Percentiles rank a stretch among this genome's conserved stretches.
These are phyloP conservation scores for Orchesella flavescens DNA, from an alignment of 2,888 invertebrate genomes.

Conservation along the genomic window DNA sequence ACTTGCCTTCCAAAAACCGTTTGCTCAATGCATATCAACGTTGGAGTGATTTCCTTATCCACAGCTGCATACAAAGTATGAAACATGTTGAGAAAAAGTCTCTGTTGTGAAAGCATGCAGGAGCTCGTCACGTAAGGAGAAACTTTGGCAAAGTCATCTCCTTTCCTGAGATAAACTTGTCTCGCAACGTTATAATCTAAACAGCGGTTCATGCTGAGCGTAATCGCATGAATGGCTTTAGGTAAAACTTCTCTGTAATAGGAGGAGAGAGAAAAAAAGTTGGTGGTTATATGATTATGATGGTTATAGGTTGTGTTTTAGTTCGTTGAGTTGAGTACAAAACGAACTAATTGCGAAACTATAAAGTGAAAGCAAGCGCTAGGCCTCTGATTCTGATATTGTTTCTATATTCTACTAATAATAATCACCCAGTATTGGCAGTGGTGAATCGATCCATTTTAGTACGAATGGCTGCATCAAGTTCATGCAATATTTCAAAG, in stretches of 20 bases:
- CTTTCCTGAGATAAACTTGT: slow-evolving; percentile 47
- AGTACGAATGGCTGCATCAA: slow-evolving; percentile 81
- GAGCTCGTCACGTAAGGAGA: slow-evolving; percentile 62
- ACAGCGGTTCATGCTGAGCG: slow-evolving; percentile 74
- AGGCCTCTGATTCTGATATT: background rate
- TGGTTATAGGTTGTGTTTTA: background rate
- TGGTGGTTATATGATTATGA: background rate
- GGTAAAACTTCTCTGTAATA: slow-evolving; percentile 79
- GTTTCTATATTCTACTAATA: background rate
- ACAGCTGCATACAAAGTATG: slow-evolving; percentile 76
- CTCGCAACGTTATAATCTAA: slow-evolving; percentile 74
- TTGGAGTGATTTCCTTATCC: slow-evolving; percentile 75
- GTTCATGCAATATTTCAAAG: slow-evolving; percentile 85
- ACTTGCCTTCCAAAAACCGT: slow-evolving; percentile 80
- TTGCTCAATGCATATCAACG: slow-evolving; percentile 78
- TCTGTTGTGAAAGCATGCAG: slow-evolving; percentile 73
- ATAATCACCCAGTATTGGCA: slow-evolving; percentile 84
- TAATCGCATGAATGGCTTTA: slow-evolving; percentile 78
- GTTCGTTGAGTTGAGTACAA: background rate
- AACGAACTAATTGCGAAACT: background rate
- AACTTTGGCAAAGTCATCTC: slow-evolving; percentile 15
- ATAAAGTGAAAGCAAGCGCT: slow-evolving; percentile 1
- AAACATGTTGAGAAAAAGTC: slow-evolving; percentile 74
- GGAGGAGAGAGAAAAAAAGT: background rate
- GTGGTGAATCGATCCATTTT: slow-evolving; percentile 81